Evolutionary conservation across 2,113 vertebrate species (phyloP).

Genomic region (Acanthochromis polyacanthus): DNA sequence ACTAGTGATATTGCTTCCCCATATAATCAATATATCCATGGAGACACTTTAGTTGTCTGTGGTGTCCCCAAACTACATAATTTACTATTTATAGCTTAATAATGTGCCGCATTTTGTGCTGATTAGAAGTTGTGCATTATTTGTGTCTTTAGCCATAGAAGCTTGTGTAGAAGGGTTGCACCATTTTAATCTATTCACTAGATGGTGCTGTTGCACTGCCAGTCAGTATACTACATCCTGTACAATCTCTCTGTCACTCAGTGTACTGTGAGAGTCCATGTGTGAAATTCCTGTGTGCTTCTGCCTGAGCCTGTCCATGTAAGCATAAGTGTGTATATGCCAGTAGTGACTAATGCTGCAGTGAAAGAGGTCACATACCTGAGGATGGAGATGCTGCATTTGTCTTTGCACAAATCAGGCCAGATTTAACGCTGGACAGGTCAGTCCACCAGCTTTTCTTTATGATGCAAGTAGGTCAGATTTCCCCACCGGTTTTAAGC

Average conservation of each 20-base stretch:
- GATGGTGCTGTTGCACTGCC: slow-evolving; percentile 65
- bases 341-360: background rate
- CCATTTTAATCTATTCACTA: slow-evolving; percentile 38
- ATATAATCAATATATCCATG: too few species aligned
- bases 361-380: background rate
- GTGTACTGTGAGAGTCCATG: background rate
- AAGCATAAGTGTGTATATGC: background rate
- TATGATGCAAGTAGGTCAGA: slow-evolving; percentile 1
- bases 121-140: too few species aligned
- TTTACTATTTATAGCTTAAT: too few species aligned
- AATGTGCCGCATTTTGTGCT: background rate
- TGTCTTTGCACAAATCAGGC: slow-evolving; percentile 14
- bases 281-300: slow-evolving; percentile 4
- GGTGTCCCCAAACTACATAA: too few species aligned
- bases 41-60: too few species aligned
- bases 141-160: background rate
- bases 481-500: background rate
- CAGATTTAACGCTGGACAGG: background rate
- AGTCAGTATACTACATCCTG: background rate
- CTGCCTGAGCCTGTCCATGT: slow-evolving; percentile 4
- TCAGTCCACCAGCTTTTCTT: background rate
- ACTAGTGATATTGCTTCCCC: too few species aligned
- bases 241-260: background rate
- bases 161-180: slow-evolving; percentile 16
- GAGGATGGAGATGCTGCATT: background rate